phyloP scores from a whole-genome alignment of 2,888 invertebrate species.

The Sepioteuthis lessoniana region DNA sequence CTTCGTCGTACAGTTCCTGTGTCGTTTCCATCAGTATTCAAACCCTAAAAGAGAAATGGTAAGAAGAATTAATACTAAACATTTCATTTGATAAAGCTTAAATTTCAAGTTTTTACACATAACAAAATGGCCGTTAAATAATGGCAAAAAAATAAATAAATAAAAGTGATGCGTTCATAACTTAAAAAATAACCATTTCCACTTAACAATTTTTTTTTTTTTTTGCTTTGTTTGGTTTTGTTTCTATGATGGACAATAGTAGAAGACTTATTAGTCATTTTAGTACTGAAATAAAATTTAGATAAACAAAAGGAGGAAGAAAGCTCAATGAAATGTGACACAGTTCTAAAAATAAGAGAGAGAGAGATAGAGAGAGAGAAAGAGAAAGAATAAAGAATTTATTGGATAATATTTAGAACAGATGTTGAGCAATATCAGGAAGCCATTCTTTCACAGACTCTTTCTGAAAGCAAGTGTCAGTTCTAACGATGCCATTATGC shows the following conservation, averaged over 20 bases:
- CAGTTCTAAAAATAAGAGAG: background rate
- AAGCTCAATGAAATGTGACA: background rate
- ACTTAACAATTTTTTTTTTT: background rate
- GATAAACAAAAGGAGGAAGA: background rate
- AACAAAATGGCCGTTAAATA: background rate
- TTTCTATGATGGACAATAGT: background rate
- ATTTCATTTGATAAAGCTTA: background rate
- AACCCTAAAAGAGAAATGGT: slow-evolving; percentile 58
- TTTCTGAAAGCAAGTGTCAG: background rate
- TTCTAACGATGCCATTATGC: background rate
- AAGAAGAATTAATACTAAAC: background rate
- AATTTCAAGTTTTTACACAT: background rate
- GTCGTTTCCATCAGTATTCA: slow-evolving; percentile 61
- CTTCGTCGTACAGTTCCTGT: slow-evolving; percentile 68
- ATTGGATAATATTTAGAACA: background rate
- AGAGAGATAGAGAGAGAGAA: no score
- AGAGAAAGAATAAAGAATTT: background rate
- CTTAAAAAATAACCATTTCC: background rate
- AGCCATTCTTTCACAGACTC: background rate
- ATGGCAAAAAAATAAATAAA: background rate
- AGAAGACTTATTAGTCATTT: background rate
- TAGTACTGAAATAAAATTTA: background rate
- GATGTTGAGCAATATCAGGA: background rate
- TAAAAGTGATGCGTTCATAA: background rate
- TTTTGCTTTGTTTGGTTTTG: background rate